A percentile compares a stretch with the other conserved stretches of the same genome.
Conservation (phyloP, 1,140 invertebrate genomes). For the Chironomus striatipennis region DNA sequence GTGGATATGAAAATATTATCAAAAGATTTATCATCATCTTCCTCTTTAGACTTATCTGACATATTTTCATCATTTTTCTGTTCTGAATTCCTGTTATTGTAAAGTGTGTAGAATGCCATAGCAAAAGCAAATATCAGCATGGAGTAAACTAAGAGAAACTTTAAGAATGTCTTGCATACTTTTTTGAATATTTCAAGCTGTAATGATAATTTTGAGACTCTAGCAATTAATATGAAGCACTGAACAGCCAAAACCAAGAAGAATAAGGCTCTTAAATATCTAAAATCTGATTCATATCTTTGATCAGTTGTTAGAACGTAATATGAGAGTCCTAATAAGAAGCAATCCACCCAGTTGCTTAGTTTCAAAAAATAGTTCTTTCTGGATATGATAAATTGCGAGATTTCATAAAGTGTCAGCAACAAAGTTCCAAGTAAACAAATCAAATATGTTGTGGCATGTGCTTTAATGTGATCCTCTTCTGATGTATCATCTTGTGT, state of each 20-base stretch:
- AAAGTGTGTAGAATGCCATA: not conserved
- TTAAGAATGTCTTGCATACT: not conserved
- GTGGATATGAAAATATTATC: not conserved
- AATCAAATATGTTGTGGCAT: not conserved
- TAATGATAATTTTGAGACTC: conserved; percentile 26
- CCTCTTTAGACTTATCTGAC: too few relatives aligned
- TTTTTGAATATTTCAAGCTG: conserved; percentile 4
- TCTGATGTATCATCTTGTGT: too few relatives aligned
- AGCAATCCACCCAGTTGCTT: not conserved
- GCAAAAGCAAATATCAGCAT: not conserved
- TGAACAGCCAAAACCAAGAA: not conserved
- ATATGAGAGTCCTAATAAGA: not conserved
- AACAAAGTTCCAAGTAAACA: not conserved
- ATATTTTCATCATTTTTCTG: not conserved
- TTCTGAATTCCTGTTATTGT: not conserved
- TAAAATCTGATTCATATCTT: not conserved
- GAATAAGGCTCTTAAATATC: not conserved
- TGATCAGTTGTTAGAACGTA: not conserved
- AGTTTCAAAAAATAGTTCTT: not conserved
- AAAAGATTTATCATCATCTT: not conserved
- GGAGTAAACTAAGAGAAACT: not conserved
- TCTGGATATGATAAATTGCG: not conserved
- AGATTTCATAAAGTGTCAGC: not conserved
- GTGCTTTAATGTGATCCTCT: too few relatives aligned
- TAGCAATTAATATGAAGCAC: conserved; percentile 25